Evolutionary conservation across 2,888 invertebrate species (phyloP).

Genomic region (Chaetoderma sp.): DNA sequence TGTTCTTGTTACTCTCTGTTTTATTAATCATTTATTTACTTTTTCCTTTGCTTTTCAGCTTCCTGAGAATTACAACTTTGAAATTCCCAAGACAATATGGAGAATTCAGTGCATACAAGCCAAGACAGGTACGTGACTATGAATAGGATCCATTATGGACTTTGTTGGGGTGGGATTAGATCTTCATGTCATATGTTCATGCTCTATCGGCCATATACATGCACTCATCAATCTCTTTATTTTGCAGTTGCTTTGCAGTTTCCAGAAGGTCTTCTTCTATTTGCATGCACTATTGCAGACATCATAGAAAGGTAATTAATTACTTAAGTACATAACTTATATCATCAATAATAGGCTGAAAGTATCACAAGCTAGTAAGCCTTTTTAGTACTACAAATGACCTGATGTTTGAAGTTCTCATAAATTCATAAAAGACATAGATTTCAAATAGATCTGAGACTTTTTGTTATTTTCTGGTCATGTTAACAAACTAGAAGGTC

Average conservation of each 20-base stretch:
- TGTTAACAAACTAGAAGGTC: too few species aligned
- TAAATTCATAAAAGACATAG: too few species aligned
- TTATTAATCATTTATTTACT: background rate
- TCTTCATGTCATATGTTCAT: too few species aligned
- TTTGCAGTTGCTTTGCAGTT: conserved; percentile 89
- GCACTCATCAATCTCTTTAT: too few species aligned
- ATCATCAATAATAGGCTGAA: background rate
- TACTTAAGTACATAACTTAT: background rate
- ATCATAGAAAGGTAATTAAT: conserved; percentile 79
- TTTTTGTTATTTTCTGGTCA: too few species aligned
- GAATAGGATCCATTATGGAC: too few species aligned
- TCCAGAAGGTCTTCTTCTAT: conserved; percentile 94
- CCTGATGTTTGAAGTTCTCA: too few species aligned
- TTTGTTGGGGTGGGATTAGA: background rate
- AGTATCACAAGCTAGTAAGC: too few species aligned
- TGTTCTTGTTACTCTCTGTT: background rate
- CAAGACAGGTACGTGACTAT: conserved; percentile 76
- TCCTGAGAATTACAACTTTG: conserved; percentile 97
- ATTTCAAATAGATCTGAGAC: too few species aligned
- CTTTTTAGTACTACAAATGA: too few species aligned
- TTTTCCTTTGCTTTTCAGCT: conserved; percentile 70
- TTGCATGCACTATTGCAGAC: conserved; percentile 91
- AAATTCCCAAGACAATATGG: conserved; percentile 98
- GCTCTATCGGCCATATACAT: too few species aligned
- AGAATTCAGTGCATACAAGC: conserved; percentile 86